A percentile compares a stretch with the other conserved stretches of the same genome.
These are phyloP conservation scores for Cebus imitator DNA, from an alignment of 2,113 vertebrate species.

Conservation along the genomic window DNA sequence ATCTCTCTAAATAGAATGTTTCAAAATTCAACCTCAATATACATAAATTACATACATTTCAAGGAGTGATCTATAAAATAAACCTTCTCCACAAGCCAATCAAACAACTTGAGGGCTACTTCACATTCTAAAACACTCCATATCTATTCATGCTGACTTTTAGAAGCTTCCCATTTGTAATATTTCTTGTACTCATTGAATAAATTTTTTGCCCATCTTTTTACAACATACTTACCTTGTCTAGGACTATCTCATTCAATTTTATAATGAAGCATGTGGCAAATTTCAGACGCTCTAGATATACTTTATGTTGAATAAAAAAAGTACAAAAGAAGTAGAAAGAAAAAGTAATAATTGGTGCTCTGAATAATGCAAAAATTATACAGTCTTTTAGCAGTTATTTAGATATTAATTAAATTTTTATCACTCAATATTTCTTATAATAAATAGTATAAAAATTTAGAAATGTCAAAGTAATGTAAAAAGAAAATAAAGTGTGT, in stretches of 20 bases:
- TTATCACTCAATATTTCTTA: neutral
- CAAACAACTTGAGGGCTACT: neutral
- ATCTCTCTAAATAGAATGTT: neutral
- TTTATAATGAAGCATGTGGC: neutral
- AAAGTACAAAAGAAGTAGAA: neutral
- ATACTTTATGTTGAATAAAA: neutral
- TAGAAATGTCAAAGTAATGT: neutral
- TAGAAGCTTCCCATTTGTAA: neutral
- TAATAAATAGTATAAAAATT: neutral
- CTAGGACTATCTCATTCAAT: neutral
- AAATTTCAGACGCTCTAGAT: conserved; percentile 7
- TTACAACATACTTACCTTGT: neutral
- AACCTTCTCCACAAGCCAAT: neutral
- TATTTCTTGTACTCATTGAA: neutral
- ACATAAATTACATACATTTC: neutral
- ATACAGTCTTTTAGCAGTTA: neutral
- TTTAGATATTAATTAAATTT: neutral
- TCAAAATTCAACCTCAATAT: neutral
- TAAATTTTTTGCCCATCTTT: neutral
- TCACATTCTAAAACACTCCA: neutral
- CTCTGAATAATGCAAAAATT: neutral
- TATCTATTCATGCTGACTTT: neutral
- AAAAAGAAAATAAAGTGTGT: neutral
- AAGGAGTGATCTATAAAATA: neutral
- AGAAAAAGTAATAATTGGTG: neutral